phyloP scores from a whole-genome alignment of 2,113 vertebrate species.

The Tachysurus vachellii region DNA sequence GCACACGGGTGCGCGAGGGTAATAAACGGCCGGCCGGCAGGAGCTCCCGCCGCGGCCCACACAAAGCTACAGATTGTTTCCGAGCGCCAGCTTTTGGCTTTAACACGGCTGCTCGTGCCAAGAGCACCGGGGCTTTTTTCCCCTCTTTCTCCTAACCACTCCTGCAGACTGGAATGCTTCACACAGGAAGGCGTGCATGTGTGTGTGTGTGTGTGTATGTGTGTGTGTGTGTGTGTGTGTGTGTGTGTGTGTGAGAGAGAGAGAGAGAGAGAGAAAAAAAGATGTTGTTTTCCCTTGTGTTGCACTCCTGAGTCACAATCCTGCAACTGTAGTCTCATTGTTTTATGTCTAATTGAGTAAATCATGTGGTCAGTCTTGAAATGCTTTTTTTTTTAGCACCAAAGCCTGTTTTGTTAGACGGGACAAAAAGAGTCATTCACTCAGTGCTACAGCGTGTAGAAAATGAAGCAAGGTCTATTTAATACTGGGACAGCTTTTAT shows the following conservation, averaged over 20 bases:
- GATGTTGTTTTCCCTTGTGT: background rate
- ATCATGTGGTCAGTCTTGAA: conserved; percentile 62
- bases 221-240: background rate
- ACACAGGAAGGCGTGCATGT: conserved; percentile 32
- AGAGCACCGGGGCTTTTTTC: conserved; percentile 26
- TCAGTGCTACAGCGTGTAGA: background rate
- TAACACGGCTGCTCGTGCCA: conserved; percentile 30
- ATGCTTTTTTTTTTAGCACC: conserved; percentile 56
- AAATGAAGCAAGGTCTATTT: background rate
- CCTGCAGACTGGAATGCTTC: conserved; percentile 39
- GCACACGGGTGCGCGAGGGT: background rate
- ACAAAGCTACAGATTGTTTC: conserved; percentile 53
- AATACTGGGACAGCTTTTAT: background rate
- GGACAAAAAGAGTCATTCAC: conserved; percentile 7
- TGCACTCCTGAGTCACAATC: conserved; percentile 48
- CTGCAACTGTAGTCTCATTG: conserved; percentile 62
- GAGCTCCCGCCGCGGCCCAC: conserved; percentile 37
- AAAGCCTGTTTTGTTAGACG: conserved; percentile 59
- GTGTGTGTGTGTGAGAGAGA: background rate
- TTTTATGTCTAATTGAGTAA: conserved; percentile 66
- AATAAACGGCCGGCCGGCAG: conserved; percentile 30
- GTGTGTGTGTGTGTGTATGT: conserved; percentile 32
- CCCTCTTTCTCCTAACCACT: conserved; percentile 2
- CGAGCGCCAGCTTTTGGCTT: conserved; percentile 32
- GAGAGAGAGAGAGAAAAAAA: background rate